Evolutionary conservation across 2,888 invertebrate genomes (phyloP).

Genomic region (Hyppa rectilinea): DNA sequence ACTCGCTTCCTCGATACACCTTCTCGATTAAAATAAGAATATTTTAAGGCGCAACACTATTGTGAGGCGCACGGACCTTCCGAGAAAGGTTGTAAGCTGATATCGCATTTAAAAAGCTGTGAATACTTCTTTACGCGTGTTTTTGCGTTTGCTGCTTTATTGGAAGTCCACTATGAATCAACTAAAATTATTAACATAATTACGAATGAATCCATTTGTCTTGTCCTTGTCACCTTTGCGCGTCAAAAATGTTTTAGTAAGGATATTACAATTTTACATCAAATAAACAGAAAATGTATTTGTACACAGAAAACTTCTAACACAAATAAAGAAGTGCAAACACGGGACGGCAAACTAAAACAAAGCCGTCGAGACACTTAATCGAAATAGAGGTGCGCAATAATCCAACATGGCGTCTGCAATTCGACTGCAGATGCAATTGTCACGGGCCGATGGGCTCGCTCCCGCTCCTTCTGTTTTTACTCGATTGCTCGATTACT

Average conservation of each 20-base stretch:
- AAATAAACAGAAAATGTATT: conserved; percentile 31
- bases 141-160: conserved; percentile 49
- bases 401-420: conserved; percentile 88
- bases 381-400: conserved; percentile 83
- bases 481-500: conserved; percentile 87
- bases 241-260: conserved; percentile 15
- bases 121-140: conserved; percentile 65
- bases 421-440: conserved; percentile 87
- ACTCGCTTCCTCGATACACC: conserved; percentile 83
- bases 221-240: conserved; percentile 6
- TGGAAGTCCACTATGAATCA: conserved; percentile 2
- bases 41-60: conserved; percentile 83
- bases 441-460: conserved; percentile 85
- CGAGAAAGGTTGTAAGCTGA: conserved; percentile 76
- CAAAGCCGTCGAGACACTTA: conserved; percentile 78
- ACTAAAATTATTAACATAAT: conserved; percentile 16
- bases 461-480: conserved; percentile 84
- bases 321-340: conserved; percentile 47
- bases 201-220: conserved; percentile 25
- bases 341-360: conserved; percentile 69
- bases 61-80: conserved; percentile 75
- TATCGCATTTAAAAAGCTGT: conserved; percentile 69
- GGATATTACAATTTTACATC: background rate
- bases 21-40: conserved; percentile 89
- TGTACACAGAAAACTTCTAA: conserved; percentile 26